Evolutionary conservation across 2,888 invertebrate genomes (phyloP).

Genomic region (Philereme transversata): DNA sequence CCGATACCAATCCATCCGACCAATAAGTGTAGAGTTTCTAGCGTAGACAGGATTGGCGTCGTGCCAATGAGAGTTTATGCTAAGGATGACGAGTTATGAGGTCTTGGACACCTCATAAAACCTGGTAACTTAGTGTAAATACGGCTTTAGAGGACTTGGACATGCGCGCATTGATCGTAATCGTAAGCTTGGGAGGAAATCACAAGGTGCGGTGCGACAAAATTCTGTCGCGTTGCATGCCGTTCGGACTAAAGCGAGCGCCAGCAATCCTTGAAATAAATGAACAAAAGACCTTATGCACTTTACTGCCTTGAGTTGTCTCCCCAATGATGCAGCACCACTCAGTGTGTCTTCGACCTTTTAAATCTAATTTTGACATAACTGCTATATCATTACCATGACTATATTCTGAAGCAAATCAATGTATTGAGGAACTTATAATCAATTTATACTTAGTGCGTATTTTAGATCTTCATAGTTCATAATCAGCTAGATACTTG

Average conservation of each 20-base stretch:
- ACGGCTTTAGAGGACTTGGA: conserved; percentile 16
- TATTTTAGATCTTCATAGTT: conserved; percentile 49
- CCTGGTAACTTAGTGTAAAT: conserved; percentile 39
- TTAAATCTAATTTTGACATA: conserved; percentile 12
- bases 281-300: not conserved
- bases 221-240: not conserved
- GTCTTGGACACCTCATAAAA: conserved; percentile 48
- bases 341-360: conserved; percentile 6
- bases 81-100: conserved; percentile 57
- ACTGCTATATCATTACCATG: conserved; percentile 29
- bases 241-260: not conserved
- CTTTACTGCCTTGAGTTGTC: conserved; percentile 9
- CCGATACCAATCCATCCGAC: conserved; percentile 47
- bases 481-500: conserved; percentile 59
- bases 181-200: not conserved
- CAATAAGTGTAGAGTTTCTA: conserved; percentile 63
- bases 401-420: conserved; percentile 10
- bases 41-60: conserved; percentile 47
- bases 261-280: not conserved
- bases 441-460: conserved; percentile 30
- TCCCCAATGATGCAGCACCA: conserved; percentile 14
- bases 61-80: conserved; percentile 58
- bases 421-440: conserved; percentile 19
- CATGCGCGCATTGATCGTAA: conserved; percentile 16
- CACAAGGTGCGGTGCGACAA: not conserved